A percentile compares a stretch with the other conserved stretches of the same genome.
Evolutionary conservation across 2,113 vertebrate genomes (phyloP).

Genomic region (Bagarius yarrelli): DNA sequence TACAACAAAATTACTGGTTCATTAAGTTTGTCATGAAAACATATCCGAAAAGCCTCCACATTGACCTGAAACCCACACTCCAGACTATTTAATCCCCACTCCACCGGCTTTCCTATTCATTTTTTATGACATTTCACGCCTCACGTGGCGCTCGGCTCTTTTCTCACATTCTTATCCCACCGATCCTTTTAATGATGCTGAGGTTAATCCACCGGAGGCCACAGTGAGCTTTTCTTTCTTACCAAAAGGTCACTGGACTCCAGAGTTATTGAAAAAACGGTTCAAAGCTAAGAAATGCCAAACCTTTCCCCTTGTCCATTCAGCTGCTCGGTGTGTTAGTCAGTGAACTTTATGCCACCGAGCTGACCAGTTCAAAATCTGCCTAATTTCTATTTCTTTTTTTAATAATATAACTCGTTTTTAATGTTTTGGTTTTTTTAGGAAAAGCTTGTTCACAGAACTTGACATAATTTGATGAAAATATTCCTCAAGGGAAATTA

Average conservation of each 20-base stretch:
- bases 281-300: conserved; percentile 48
- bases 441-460: background rate
- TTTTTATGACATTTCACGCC: conserved; percentile 42
- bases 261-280: conserved; percentile 34
- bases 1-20: background rate
- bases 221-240: conserved; percentile 32
- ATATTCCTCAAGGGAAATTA: too few species aligned
- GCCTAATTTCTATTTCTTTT: too few species aligned
- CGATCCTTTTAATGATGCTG: conserved; percentile 45
- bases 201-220: conserved; percentile 42
- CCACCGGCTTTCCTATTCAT: background rate
- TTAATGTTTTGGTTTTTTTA: too few species aligned
- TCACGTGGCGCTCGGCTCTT: conserved; percentile 14
- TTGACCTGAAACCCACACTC: background rate
- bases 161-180: conserved; percentile 34
- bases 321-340: conserved; percentile 16
- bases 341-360: conserved; percentile 2
- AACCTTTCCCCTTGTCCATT: conserved; percentile 21
- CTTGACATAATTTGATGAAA: too few species aligned
- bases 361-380: background rate
- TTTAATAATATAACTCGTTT: too few species aligned
- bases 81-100: background rate
- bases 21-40: background rate
- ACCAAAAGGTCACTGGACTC: conserved; percentile 49
- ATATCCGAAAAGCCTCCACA: background rate